These are phyloP conservation scores for Sander lucioperca DNA, from an alignment of 2,113 vertebrate genomes.

Conservation along the genomic window DNA sequence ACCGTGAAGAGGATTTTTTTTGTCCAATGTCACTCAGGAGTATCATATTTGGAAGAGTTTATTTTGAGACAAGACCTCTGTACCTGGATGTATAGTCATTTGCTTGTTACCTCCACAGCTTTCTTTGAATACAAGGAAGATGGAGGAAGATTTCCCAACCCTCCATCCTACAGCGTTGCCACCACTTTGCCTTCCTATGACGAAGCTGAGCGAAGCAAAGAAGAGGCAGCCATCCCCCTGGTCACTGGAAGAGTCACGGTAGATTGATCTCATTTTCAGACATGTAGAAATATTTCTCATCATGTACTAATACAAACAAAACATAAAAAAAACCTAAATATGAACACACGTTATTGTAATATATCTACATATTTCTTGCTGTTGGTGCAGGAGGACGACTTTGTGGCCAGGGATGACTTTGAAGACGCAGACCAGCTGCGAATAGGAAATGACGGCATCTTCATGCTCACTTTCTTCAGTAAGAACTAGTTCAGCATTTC, in stretches of 20 bases:
- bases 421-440: slow-evolving; percentile 98
- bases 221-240: slow-evolving; percentile 91
- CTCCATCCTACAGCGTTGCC: slow-evolving; percentile 96
- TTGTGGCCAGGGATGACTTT: slow-evolving; percentile 95
- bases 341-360: not conserved
- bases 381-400: slow-evolving; percentile 93
- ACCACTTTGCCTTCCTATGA: slow-evolving; percentile 96
- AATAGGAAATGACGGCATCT: slow-evolving; percentile 99
- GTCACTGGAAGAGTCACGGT: slow-evolving; percentile 91
- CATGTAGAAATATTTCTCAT: not conserved
- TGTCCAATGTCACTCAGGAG: not conserved
- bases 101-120: slow-evolving; percentile 75
- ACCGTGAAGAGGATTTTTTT: not conserved
- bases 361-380: not conserved
- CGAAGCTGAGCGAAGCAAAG: slow-evolving; percentile 95
- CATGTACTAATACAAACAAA: not conserved
- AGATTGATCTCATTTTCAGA: not conserved
- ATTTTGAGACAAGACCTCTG: not conserved
- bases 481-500: slow-evolving; percentile 75
- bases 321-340: not conserved
- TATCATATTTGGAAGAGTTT: not conserved
- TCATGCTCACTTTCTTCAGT: slow-evolving; percentile 99
- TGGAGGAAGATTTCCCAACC: slow-evolving; percentile 91
- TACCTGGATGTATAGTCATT: not conserved
- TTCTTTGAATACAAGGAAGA: slow-evolving; percentile 99